A percentile compares a stretch with the other conserved stretches of the same genome.
Evolutionary conservation across 2,113 vertebrate species (phyloP).

Genomic region (Bettongia penicillata): DNA sequence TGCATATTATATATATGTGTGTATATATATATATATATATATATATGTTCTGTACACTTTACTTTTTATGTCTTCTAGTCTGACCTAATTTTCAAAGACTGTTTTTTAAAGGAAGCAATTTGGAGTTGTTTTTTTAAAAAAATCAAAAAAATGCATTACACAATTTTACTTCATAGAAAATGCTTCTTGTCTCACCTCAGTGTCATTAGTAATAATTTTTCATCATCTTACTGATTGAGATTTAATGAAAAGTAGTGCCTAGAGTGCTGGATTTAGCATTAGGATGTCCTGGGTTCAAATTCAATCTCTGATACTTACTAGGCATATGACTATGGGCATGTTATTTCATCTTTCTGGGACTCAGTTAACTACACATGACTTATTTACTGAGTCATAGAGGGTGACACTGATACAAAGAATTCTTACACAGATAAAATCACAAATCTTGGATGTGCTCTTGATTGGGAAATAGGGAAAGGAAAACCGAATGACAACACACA

Average conservation of each 20-base stretch:
- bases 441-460: background rate
- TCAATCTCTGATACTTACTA: background rate
- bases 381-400: background rate
- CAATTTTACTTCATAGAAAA: background rate
- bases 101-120: conserved; percentile 60
- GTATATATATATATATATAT: background rate
- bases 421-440: background rate
- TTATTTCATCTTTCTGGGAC: background rate
- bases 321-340: background rate
- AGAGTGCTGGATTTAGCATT: background rate
- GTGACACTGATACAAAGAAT: background rate
- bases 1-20: too few relatives aligned
- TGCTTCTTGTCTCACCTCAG: conserved; percentile 2
- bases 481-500: background rate
- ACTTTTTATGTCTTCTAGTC: conserved; percentile 57
- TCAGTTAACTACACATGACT: background rate
- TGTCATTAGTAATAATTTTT: background rate
- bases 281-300: background rate
- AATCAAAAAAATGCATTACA: background rate
- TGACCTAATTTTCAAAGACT: conserved; percentile 53
- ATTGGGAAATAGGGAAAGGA: background rate
- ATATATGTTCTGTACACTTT: background rate
- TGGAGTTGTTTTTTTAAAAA: background rate
- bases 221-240: conserved; percentile 9
- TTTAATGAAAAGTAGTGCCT: background rate